Conservation (phyloP, 2,888 invertebrate species). For the Ptycholaimellus sp. region DNA sequence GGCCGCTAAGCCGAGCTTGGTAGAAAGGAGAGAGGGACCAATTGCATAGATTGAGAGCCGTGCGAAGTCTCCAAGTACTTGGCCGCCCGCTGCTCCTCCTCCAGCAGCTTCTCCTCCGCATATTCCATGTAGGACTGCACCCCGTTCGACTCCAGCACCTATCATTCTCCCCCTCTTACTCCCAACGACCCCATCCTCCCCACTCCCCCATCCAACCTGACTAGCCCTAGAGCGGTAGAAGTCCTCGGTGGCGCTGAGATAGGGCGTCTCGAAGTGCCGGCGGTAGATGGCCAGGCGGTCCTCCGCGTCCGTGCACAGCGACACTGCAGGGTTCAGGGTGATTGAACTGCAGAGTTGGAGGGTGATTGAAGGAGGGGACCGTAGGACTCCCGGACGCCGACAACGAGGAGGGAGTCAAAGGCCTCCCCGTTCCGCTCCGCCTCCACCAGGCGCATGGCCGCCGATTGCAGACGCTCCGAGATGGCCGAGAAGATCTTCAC, state of each 20-base stretch:
- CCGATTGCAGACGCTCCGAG: constrained; percentile 61
- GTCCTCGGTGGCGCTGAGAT: constrained; percentile 70
- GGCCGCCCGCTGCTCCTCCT: constrained; percentile 74
- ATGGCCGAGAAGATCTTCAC: constrained; percentile 83
- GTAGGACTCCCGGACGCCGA: constrained; percentile 90
- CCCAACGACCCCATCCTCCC: neutral
- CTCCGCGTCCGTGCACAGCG: constrained; percentile 68
- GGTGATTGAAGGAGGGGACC: constrained; percentile 34
- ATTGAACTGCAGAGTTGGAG: constrained; percentile 7
- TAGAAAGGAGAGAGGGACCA: no score
- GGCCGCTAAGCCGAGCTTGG: no score
- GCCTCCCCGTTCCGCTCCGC: constrained; percentile 90
- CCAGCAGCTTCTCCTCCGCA: constrained; percentile 72
- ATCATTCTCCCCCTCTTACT: no score
- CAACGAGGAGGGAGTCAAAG: constrained; percentile 85
- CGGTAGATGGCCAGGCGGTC: constrained; percentile 84
- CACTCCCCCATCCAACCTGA: constrained; percentile 30
- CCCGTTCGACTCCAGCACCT: constrained; percentile 58
- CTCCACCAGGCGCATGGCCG: constrained; percentile 89
- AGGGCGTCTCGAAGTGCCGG: constrained; percentile 80
- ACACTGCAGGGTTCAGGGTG: constrained; percentile 39
- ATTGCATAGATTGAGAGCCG: no score
- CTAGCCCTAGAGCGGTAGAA: constrained; percentile 73
- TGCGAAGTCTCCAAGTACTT: constrained; percentile 79
- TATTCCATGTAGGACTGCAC: constrained; percentile 91